Evolutionary conservation across 2,888 invertebrate species (phyloP), one percentile per base, ranked within the genome.

Genomic region (Nymphalis polychloros): DNA sequence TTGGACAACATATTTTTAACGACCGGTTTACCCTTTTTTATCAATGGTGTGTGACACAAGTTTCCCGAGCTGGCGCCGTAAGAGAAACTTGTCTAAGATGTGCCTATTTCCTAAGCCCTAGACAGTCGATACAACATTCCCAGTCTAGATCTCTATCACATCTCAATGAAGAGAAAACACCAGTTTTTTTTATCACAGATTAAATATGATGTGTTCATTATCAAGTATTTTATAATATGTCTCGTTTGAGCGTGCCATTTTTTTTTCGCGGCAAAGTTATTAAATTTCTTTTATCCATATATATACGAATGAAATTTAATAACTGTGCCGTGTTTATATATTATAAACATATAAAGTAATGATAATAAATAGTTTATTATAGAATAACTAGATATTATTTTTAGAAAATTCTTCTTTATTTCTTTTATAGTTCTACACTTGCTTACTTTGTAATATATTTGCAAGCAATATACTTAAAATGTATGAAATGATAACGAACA

Each of bases 41-140:
- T 46, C 27, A 31, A 55, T 27, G 17, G 13, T 31, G 7, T 10
- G 52, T 57, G 65, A 50, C 55, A 69, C 60, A n/a, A 19, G 47
- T 71, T 68, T 53, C 59, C 65, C 46, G 65, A 64, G 61, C 27
- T 52, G 74, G 74, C 75, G 76, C 74, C 76, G 57, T 20, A 52
- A 67, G 74, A 71, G 76, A 76, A 76, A 76, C 74, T 74, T 55
- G 68, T 64, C 67, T 59, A 53, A 46, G 66, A 35, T 68, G 63
- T 63, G 71, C 68, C 62, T 61, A 63, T 59, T 73, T 72, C 71
- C 72, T 71, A 49, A 60, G 66, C 57, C 63, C 48, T 63, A 47
- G 57, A 57, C 64, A 63, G 63, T 46, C 64, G 53, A 67, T 50
- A 72, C 72, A 59, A 63, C 70, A 72, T 72, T 72, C 72, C 55